Evolutionary conservation across 1,140 invertebrate species (phyloP).

Genomic region (Apocrypta bakeri): DNA sequence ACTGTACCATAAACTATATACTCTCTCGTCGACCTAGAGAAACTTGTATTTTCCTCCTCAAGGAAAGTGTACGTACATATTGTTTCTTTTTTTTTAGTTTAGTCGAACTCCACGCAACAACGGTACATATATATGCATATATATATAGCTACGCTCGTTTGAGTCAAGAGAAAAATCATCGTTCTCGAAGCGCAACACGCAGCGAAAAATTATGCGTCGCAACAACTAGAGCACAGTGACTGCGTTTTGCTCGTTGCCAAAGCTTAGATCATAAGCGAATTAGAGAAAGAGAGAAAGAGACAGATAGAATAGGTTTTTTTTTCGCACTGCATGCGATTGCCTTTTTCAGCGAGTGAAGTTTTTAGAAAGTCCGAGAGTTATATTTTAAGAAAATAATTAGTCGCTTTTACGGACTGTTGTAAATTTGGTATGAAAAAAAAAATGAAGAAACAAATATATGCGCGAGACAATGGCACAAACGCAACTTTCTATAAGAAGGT

Average conservation of each 20-base stretch:
- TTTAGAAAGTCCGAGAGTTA: background rate
- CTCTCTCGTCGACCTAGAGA: background rate
- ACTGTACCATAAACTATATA: too few species aligned
- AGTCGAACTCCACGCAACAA: background rate
- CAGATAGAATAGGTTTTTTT: background rate
- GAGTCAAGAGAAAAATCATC: slow-evolving; percentile 5
- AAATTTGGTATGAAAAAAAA: background rate
- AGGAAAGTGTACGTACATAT: slow-evolving; percentile 2
- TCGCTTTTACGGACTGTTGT: background rate
- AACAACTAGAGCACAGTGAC: slow-evolving; percentile 27
- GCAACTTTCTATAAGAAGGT: background rate
- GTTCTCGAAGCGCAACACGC: background rate
- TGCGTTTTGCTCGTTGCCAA: background rate
- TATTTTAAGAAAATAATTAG: slow-evolving; percentile 33
- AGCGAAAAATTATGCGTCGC: slow-evolving; percentile 14
- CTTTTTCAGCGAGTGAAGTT: background rate
- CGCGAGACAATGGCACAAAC: too few species aligned
- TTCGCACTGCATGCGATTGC: background rate
- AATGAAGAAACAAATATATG: background rate
- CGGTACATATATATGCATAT: background rate
- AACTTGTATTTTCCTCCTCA: slow-evolving; percentile 1
- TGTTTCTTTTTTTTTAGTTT: background rate
- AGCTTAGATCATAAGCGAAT: slow-evolving; percentile 11
- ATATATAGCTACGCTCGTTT: slow-evolving; percentile 30
- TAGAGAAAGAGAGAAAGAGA: slow-evolving; percentile 12